Conservation (phyloP, 2,797 vertebrate genomes). For the Xenopus petersii region DNA sequence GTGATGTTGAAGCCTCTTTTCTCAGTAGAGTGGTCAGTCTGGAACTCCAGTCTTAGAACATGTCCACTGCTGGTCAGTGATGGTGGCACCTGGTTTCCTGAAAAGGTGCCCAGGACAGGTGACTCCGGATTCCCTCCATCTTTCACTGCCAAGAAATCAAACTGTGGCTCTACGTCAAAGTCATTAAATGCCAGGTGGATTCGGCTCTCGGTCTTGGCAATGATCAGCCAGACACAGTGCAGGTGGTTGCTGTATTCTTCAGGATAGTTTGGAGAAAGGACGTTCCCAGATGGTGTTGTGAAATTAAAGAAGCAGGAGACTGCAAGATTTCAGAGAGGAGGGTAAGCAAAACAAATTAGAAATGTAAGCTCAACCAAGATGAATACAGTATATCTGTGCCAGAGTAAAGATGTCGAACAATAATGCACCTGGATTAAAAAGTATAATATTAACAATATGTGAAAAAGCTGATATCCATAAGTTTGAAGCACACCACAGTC, state of each 20-base stretch:
- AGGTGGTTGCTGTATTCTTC: conserved; percentile 97
- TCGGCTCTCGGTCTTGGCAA: conserved; percentile 88
- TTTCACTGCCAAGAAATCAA: conserved; percentile 94
- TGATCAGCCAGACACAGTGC: conserved; percentile 97
- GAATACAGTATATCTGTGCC: too few relatives aligned
- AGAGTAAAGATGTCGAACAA: background rate
- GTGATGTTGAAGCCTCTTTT: conserved; percentile 97
- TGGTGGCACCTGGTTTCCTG: conserved; percentile 85
- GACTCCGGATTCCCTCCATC: conserved; percentile 92
- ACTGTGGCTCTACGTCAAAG: conserved; percentile 97
- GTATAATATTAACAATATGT: too few relatives aligned
- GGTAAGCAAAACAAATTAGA: background rate
- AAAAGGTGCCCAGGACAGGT: conserved; percentile 92
- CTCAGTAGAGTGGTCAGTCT: conserved; percentile 95
- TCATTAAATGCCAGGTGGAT: conserved; percentile 98
- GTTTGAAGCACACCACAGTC: too few relatives aligned
- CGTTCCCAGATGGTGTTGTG: conserved; percentile 87
- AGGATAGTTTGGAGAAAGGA: conserved; percentile 95
- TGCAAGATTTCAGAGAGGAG: conserved; percentile 60
- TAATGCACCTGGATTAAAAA: background rate
- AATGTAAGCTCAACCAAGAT: background rate
- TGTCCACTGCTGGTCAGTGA: conserved; percentile 95
- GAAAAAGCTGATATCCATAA: too few relatives aligned
- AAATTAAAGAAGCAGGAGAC: conserved; percentile 99
- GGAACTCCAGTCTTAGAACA: conserved; percentile 90